phyloP scores from a whole-genome alignment of 2,888 invertebrate species.

The Seira musarum region DNA sequence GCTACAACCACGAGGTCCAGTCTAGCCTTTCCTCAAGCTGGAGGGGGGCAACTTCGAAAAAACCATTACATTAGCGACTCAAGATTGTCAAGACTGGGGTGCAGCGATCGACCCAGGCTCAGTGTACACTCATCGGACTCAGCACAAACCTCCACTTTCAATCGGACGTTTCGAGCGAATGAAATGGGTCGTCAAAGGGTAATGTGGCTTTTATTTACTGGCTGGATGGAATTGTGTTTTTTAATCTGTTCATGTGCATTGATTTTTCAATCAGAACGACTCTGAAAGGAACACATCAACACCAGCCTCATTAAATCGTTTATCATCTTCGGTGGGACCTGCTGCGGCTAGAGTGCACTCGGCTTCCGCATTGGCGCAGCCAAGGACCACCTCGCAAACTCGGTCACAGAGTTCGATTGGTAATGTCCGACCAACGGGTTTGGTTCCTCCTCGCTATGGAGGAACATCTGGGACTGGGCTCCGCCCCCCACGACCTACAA shows the following conservation, averaged over 20 bases:
- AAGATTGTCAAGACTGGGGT: constrained; percentile 31
- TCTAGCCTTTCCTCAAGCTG: constrained; percentile 36
- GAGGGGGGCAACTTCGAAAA: constrained; percentile 37
- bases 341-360: constrained; percentile 36
- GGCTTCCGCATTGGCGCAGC: constrained; percentile 16
- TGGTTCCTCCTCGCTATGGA: constrained; percentile 15
- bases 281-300: constrained; percentile 39
- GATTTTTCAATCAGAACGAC: not conserved
- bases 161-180: constrained; percentile 1
- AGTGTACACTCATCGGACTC: constrained; percentile 22
- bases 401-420: constrained; percentile 27
- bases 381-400: not conserved
- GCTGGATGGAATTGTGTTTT: constrained; percentile 2
- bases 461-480: constrained; percentile 17
- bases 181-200: not conserved
- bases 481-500: constrained; percentile 36
- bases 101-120: constrained; percentile 26
- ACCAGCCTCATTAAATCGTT: constrained; percentile 37
- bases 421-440: constrained; percentile 36
- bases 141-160: constrained; percentile 7
- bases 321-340: constrained; percentile 9
- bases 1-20: constrained; percentile 16
- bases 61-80: constrained; percentile 58
- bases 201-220: not conserved
- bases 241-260: not conserved